phyloP scores from a whole-genome alignment of 2,113 vertebrate genomes.

The Illadopsis cleaveri region DNA sequence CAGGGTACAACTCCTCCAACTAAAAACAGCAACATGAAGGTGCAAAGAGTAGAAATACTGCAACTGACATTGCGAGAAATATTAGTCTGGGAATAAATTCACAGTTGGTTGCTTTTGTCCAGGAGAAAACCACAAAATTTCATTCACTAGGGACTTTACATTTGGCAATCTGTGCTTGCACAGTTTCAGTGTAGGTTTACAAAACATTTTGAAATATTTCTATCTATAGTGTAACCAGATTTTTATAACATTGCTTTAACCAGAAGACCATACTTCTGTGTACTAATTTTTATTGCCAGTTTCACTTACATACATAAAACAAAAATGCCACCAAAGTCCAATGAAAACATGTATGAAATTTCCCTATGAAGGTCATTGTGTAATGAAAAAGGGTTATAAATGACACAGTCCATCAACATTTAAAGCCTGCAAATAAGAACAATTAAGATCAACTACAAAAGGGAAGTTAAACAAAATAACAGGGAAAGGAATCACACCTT shows the following conservation, averaged over 20 bases:
- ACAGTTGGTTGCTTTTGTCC: background rate
- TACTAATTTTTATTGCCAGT: constrained; percentile 16
- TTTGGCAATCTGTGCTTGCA: background rate
- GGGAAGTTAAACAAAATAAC: constrained; percentile 55
- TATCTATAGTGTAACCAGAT: background rate
- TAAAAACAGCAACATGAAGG: background rate
- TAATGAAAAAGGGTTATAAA: constrained; percentile 53
- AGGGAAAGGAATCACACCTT: constrained; percentile 66
- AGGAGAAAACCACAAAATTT: background rate
- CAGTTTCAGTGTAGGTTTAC: background rate
- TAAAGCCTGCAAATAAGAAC: constrained; percentile 70
- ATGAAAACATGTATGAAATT: constrained; percentile 27
- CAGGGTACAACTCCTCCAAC: background rate
- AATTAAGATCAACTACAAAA: constrained; percentile 68
- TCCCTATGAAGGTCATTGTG: background rate
- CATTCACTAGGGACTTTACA: background rate
- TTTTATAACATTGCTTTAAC: background rate
- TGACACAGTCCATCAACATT: constrained; percentile 64
- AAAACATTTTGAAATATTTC: background rate
- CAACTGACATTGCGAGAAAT: background rate
- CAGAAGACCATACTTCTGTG: background rate
- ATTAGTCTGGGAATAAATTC: background rate
- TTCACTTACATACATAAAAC: background rate
- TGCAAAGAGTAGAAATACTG: background rate
- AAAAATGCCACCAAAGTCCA: background rate